A percentile compares a stretch with the other conserved stretches of the same genome.
These are phyloP conservation scores for Chironomus striatipennis DNA, from an alignment of 1,140 invertebrate genomes.

Conservation along the genomic window DNA sequence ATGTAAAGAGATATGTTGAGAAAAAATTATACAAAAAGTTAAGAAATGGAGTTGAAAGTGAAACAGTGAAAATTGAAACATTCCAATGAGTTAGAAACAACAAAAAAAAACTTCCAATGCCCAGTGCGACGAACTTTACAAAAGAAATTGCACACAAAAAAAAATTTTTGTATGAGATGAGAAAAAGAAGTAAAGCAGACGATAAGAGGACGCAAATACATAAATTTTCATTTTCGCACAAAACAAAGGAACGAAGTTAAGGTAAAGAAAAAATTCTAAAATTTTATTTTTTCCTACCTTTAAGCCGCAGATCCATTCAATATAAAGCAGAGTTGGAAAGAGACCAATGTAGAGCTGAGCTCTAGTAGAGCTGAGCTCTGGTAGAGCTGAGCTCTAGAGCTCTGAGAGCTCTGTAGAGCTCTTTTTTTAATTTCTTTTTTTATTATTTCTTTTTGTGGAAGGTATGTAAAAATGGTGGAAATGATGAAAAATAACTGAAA, in stretches of 20 bases:
- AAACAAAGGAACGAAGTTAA: neutral
- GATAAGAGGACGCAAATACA: conserved; percentile 12
- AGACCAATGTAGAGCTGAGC: no score
- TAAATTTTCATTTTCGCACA: conserved; percentile 14
- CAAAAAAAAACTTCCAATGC: neutral
- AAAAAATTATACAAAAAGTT: neutral
- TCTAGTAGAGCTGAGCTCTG: no score
- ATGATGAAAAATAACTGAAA: no score
- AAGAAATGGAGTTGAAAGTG: neutral
- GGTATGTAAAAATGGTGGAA: no score
- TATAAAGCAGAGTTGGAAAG: no score
- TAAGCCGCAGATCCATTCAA: neutral
- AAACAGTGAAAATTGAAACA: neutral
- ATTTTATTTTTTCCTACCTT: conserved; percentile 3
- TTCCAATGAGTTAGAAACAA: neutral
- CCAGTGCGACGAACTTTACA: neutral
- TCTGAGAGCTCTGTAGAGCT: no score
- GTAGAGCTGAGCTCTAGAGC: no score
- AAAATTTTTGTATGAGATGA: neutral
- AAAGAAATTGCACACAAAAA: neutral
- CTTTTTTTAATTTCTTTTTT: no score
- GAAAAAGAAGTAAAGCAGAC: neutral
- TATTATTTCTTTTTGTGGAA: no score
- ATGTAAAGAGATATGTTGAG: neutral
- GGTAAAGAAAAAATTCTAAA: neutral